Base-by-base conservation (phyloP, 1,140 invertebrate genomes). In the Hormaphis cornu region DNA sequence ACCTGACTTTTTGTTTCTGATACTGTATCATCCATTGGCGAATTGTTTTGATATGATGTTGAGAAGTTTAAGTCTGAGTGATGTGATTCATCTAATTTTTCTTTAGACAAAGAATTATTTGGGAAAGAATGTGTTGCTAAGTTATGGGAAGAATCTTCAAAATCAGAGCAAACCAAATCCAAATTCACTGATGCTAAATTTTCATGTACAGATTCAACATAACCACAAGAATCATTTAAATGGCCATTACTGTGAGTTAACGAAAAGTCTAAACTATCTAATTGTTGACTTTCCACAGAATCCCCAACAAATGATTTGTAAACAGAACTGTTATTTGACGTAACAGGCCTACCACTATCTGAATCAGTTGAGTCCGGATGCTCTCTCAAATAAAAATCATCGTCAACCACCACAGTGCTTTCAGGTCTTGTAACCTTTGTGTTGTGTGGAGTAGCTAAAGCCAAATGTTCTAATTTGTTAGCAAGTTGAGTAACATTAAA, bases 361-460 rank as follows among this genome's bases (percentile, higher is more conserved):
- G 61, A 66, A 66, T 66, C 61, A 9, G 61, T 28, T 50, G 61
- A 66, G 50, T 48, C 61, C 22, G 61, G 42, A 24, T 44, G 61
- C 22, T 66, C 61, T 48, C 35, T 66, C 10, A 16, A n/a, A 66
- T 66, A 42, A 35, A 66, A 66, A 16, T 66, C 61, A 16, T 66
- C 42, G 22, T 66, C 61, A 66, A 66, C 20, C 1, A 50, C 42
- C 5, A 16, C 28, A 18, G 5, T 35, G 22, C 28, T 46, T 10
- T 44, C 40, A 20, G 42, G 42, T 33, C 12, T 33, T n/a, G 12
- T 46, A 6, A 50, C 24, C 14, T 8, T 40, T 58, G 33, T 40
- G 0, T 28, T 48, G 22, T 66, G 61, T 66, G 61, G 61, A 48
- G 61, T 66, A 33, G 61, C 61, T 66, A 66, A 48, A 66, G 61